Percentiles rank a stretch among this genome's conserved stretches.
Conservation (phyloP, 2,797 vertebrate genomes). For the Sebastes wilsoni region DNA sequence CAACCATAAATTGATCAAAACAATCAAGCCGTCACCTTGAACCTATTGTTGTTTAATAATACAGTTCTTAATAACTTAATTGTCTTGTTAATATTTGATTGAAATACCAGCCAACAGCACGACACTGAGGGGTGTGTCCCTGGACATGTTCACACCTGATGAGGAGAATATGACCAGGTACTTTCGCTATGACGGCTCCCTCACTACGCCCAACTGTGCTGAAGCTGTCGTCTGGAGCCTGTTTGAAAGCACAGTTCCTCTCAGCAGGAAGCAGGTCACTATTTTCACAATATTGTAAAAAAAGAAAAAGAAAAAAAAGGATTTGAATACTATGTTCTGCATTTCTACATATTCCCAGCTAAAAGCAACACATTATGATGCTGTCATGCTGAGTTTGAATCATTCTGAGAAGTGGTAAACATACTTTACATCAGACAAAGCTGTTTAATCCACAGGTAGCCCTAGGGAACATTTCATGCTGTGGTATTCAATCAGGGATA, state of each 20-base stretch:
- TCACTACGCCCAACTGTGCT: conserved; percentile 85
- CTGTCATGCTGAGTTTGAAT: background rate
- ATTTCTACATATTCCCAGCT: background rate
- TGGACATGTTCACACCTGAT: conserved; percentile 75
- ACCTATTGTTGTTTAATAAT: background rate
- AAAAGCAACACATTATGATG: background rate
- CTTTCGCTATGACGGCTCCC: conserved; percentile 86
- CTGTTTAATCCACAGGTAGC: background rate
- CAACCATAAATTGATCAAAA: background rate
- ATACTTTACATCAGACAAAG: background rate
- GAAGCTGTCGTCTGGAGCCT: conserved; percentile 86
- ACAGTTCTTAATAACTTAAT: background rate
- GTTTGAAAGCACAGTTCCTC: conserved; percentile 77
- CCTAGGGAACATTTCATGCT: background rate
- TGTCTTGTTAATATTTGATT: conserved; percentile 26
- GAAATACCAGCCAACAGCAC: conserved; percentile 33
- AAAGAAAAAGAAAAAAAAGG: background rate
- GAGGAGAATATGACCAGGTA: conserved; percentile 64
- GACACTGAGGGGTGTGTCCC: conserved; percentile 48
- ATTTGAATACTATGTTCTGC: background rate
- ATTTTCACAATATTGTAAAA: background rate
- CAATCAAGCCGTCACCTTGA: background rate
- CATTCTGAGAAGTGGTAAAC: background rate
- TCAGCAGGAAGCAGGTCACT: conserved; percentile 82
- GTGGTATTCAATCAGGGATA: background rate